Base-by-base conservation (phyloP, 2,888 invertebrate genomes). In the Malthinus seriepunctatus region DNA sequence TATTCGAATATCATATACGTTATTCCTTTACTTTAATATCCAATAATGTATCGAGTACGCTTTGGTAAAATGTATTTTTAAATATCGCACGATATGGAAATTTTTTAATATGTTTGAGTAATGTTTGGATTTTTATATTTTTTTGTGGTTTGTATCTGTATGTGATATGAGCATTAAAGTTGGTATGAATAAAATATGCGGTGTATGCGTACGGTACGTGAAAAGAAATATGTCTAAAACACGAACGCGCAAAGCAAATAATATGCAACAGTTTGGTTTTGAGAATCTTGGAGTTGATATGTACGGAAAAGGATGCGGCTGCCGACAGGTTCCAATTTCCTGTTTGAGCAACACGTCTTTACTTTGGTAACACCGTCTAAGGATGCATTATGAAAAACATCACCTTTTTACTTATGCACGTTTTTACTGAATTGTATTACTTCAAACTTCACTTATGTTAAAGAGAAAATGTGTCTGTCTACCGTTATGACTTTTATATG, bases 251-350 rank as follows among this genome's bases (percentile, higher is more conserved):
- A 39, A 39, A 34, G 37, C 46, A 53, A 53, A 46, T 56, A 56
- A 31, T 35, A 56, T 44, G 42, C 56, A 49, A 57, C 56, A 56
- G 60, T 60, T 53, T 58, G 34, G 55, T 32, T 51, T 45, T 48
- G 48, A 53, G 54, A 54, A 60, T 64, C 54, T 23, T 58, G 60
- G 14, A 54, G 62, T 49, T 70, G 69, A 69, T 69, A 62, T 67
- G 62, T 64, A 62, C 68, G 73, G 71, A 72, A 71, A 59, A 69
- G 69, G 74, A 71, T 67, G 72, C 66, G 68, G 68, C 60, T 67
- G 70, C 71, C 69, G 70, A 68, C 72, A 69, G 67, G 69, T 67
- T 66, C 42, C 74, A 73, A 73, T 73, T 74, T 74, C 73, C 74
- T 68, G 63, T 46, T 35, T 55, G 35, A 56, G 56, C 61, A 57